Evolutionary conservation across 2,113 vertebrate genomes (phyloP).

Genomic region (Corydoras maculifer): DNA sequence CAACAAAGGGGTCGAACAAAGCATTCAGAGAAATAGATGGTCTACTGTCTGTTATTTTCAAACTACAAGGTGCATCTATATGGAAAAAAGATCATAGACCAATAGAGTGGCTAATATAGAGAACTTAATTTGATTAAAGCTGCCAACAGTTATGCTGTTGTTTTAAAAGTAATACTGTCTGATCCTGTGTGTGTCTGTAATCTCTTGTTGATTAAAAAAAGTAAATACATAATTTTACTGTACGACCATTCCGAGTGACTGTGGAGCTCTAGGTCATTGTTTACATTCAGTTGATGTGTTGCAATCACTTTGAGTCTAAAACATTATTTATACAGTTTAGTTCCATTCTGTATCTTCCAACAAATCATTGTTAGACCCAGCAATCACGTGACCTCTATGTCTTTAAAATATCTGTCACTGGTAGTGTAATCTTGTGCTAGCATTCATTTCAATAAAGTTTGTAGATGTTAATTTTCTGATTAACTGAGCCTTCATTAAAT

Average conservation of each 20-base stretch:
- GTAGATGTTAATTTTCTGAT: background rate
- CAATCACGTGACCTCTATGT: background rate
- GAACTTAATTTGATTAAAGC: background rate
- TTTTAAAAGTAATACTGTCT: background rate
- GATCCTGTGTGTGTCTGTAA: background rate
- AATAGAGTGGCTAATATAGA: too few relatives aligned
- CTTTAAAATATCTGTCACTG: background rate
- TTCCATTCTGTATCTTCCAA: too few relatives aligned
- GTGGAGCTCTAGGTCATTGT: background rate
- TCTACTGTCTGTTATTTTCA: too few relatives aligned
- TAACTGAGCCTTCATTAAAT: background rate
- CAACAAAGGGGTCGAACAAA: too few relatives aligned
- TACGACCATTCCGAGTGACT: constrained; percentile 8
- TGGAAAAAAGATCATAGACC: too few relatives aligned
- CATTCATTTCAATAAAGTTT: constrained; percentile 35
- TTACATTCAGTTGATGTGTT: background rate
- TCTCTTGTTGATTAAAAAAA: constrained; percentile 3
- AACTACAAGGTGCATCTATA: too few relatives aligned
- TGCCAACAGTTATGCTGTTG: background rate
- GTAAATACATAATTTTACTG: background rate
- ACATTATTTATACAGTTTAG: too few relatives aligned
- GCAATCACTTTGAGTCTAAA: too few relatives aligned
- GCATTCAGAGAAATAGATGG: too few relatives aligned
- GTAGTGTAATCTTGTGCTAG: background rate
- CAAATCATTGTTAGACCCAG: background rate